Evolutionary conservation across 1,140 invertebrate species (phyloP).

Genomic region (Pantala flavescens): DNA sequence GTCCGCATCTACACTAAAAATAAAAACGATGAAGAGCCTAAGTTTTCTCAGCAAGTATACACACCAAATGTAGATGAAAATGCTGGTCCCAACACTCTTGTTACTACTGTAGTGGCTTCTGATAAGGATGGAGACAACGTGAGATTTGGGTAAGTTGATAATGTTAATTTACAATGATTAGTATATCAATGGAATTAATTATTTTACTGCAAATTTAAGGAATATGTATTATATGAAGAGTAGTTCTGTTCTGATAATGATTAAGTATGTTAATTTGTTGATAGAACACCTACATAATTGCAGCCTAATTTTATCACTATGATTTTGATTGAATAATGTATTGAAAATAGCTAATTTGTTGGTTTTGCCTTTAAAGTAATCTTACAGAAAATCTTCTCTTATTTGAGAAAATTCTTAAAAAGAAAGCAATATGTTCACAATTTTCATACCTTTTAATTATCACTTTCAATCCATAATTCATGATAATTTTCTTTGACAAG

Average conservation of each 20-base stretch:
- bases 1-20: slow-evolving; percentile 91
- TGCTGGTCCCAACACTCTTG: slow-evolving; percentile 83
- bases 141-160: slow-evolving; percentile 51
- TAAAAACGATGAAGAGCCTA: slow-evolving; percentile 92
- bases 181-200: not conserved
- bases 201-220: not conserved
- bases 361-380: too few species aligned
- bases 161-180: not conserved
- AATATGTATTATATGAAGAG: not conserved
- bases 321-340: too few species aligned
- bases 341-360: too few species aligned
- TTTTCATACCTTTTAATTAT: too few species aligned
- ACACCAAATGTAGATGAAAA: slow-evolving; percentile 94
- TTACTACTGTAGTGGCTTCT: slow-evolving; percentile 87
- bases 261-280: not conserved
- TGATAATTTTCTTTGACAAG: too few species aligned
- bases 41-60: slow-evolving; percentile 92
- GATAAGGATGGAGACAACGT: slow-evolving; percentile 94
- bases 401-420: too few species aligned
- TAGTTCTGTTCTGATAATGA: not conserved
- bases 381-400: too few species aligned
- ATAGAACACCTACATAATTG: not conserved
- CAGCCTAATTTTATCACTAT: too few species aligned
- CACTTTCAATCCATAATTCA: too few species aligned
- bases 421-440: too few species aligned